A percentile compares a stretch with the other conserved stretches of the same genome.
These are phyloP conservation scores for Cerastis rubricosa DNA, from an alignment of 2,888 invertebrate species.

Conservation along the genomic window DNA sequence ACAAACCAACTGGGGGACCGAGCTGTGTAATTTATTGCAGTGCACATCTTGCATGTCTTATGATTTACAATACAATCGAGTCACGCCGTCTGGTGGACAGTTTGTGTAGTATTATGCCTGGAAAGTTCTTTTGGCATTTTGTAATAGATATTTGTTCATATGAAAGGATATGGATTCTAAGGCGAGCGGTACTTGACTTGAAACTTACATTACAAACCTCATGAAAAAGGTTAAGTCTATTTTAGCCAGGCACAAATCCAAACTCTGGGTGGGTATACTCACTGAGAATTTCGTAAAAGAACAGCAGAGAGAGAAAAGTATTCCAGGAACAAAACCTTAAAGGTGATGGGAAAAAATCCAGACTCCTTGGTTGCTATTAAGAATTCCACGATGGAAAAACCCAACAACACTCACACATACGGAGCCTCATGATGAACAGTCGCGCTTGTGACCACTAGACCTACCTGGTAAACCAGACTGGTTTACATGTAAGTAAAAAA, in stretches of 20 bases:
- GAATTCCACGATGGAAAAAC: not conserved
- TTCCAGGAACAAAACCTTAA: not conserved
- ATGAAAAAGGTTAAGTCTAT: not conserved
- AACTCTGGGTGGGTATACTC: not conserved
- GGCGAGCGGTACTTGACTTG: not conserved
- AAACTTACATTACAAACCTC: not conserved
- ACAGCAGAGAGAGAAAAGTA: not conserved
- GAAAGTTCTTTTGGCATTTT: not conserved
- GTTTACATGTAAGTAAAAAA: not conserved
- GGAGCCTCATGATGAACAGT: not conserved
- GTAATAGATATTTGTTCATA: not conserved
- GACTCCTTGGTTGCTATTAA: not conserved
- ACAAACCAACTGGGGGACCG: constrained; percentile 31
- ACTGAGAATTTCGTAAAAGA: not conserved
- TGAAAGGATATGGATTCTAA: not conserved
- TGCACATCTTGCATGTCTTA: constrained; percentile 54
- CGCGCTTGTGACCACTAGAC: too few relatives aligned
- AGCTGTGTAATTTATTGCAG: constrained; percentile 41
- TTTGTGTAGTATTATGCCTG: constrained; percentile 19
- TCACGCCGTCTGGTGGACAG: constrained; percentile 29
- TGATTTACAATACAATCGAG: constrained; percentile 57
- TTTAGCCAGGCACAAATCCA: not conserved
- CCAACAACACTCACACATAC: not conserved
- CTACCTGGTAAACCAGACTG: too few relatives aligned
- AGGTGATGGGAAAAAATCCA: not conserved